Evolutionary conservation across 2,797 vertebrate species (phyloP), one percentile per base, ranked within the genome.

Genomic region (Cetoscarus ocellatus): DNA sequence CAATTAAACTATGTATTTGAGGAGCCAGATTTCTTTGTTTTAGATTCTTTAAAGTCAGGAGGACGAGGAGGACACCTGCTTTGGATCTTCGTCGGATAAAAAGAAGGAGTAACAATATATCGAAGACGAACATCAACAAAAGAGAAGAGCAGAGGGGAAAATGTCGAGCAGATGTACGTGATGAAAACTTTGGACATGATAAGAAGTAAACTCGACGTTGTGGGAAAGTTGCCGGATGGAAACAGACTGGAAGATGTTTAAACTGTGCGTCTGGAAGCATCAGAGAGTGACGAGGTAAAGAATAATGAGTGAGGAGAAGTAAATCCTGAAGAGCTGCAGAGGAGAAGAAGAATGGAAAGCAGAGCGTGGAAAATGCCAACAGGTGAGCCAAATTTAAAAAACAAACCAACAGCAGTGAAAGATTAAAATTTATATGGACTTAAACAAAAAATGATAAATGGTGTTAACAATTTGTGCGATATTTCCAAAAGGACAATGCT

Each of bases 21-120:
- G 45, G 47, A 4, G 48, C 6, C 14, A 7, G 54, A 15, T 50
- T 66, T 73, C 54, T 7, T 18, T 8, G 18, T 50, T 73, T 70
- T 15, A 35, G 45, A 53, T 54, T 36, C 2, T 62, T 42, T 63
- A 39, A 73, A 66, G 61, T 78, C 59, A 53, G 65, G 47, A 45
- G 40, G 54, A 50, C 19, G 49, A 50, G 17, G 10, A 42, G n/a
- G 9, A 61, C 82, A 83, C 77, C 85, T 89, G 82, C 73, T 73
- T 47, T 39, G 39, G 49, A 81, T 85, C 60, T 73, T 63, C 52
- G 9, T 62, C 66, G 27, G 52, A 36, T 53, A 43, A 15, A 1
- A 12, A 58, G 38, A 17, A 19, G 40, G 35, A 34, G 55, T 14
- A 57, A 58, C 48, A 55, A 59, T 48, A 77, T 60, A 66, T 74